These are phyloP conservation scores for Thera obeliscata DNA, from an alignment of 2,888 invertebrate species.

Conservation along the genomic window DNA sequence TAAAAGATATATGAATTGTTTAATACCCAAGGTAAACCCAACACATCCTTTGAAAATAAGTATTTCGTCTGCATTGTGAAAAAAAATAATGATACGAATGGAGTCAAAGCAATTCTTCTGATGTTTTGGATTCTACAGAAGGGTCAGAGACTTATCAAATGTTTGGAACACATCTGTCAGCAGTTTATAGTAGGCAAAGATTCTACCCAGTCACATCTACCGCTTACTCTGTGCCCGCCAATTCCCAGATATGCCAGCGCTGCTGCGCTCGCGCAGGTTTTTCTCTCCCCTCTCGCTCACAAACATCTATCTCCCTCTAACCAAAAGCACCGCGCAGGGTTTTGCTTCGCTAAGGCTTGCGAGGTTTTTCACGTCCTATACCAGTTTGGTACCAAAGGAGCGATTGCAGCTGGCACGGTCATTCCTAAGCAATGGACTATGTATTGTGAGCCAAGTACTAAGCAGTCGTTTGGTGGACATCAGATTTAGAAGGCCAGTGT, in stretches of 20 bases:
- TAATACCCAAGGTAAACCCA: too few species aligned
- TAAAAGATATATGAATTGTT: too few species aligned
- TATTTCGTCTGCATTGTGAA: too few species aligned
- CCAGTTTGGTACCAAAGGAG: constrained; percentile 29
- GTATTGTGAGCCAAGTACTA: neutral
- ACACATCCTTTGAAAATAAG: too few species aligned
- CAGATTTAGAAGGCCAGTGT: too few species aligned
- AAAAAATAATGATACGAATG: too few species aligned
- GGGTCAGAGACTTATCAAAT: too few species aligned
- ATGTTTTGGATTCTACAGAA: too few species aligned
- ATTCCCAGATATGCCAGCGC: constrained; percentile 69
- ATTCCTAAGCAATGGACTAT: neutral
- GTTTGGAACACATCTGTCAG: too few species aligned
- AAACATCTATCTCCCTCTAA: constrained; percentile 55
- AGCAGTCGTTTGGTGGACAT: neutral
- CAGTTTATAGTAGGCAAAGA: constrained; percentile 1
- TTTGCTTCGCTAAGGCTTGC: constrained; percentile 49
- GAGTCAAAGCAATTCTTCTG: too few species aligned
- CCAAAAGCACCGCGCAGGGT: constrained; percentile 72
- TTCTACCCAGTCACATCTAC: constrained; percentile 31
- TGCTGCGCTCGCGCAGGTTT: constrained; percentile 69
- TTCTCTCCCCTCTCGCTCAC: constrained; percentile 54
- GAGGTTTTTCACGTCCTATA: constrained; percentile 55
- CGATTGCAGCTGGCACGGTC: neutral
- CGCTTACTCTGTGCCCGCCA: constrained; percentile 54